These are phyloP conservation scores for Fringilla coelebs DNA, from an alignment of 2,797 vertebrate species.

Conservation along the genomic window DNA sequence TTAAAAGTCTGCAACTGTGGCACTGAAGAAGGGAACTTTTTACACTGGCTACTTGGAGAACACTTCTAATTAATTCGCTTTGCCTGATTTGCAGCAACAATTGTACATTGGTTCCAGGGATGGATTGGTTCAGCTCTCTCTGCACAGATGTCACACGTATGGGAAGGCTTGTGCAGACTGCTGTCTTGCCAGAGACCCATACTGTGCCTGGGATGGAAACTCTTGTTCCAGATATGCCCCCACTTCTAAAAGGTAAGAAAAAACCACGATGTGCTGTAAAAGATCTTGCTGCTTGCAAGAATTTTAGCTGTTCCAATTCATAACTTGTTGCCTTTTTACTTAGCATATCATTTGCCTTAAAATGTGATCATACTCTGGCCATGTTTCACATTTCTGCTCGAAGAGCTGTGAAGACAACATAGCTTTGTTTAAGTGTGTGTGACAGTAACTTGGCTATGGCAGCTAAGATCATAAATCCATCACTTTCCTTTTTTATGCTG, in stretches of 20 bases:
- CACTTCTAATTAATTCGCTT: conserved; percentile 63
- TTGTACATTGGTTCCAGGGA: conserved; percentile 91
- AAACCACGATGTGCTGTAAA: background rate
- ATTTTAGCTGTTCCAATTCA: background rate
- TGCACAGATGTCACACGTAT: conserved; percentile 94
- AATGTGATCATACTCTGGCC: background rate
- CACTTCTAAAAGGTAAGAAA: conserved; percentile 89
- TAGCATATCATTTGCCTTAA: conserved; percentile 26
- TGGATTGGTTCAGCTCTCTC: conserved; percentile 90
- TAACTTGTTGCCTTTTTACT: background rate
- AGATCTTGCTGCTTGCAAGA: background rate
- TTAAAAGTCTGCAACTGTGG: background rate
- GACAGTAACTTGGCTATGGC: background rate
- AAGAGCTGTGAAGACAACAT: conserved; percentile 17
- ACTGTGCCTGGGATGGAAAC: conserved; percentile 97
- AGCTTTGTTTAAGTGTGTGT: conserved; percentile 6
- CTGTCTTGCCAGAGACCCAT: conserved; percentile 96
- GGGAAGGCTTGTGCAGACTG: conserved; percentile 96
- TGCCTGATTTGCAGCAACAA: conserved; percentile 87
- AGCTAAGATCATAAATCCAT: background rate
- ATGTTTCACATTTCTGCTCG: background rate
- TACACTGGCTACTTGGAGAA: background rate
- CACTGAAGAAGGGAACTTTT: conserved; percentile 16
- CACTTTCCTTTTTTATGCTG: background rate
- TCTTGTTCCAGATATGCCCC: conserved; percentile 91